Percentiles rank a stretch among this genome's conserved stretches.
Conservation (phyloP, 2,113 vertebrate species). For the Corythaeola cristata region DNA sequence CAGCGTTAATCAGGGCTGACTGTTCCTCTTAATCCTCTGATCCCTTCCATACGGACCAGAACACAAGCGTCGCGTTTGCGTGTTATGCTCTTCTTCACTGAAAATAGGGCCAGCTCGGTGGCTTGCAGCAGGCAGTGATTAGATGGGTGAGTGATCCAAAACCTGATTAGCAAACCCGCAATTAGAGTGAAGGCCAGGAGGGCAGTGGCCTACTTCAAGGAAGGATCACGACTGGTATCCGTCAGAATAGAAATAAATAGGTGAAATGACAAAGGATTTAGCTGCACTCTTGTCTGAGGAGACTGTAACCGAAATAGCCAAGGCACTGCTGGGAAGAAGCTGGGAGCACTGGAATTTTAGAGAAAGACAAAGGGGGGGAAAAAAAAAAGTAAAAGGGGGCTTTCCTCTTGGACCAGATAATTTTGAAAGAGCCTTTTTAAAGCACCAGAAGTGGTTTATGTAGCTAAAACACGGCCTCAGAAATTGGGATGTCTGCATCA, state of each 20-base stretch:
- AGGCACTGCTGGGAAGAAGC: background rate
- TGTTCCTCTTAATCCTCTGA: conserved; percentile 41
- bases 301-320: background rate
- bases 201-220: conserved; percentile 6
- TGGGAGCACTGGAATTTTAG: background rate
- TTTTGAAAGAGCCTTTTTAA: background rate
- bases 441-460: background rate
- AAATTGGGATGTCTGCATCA: background rate
- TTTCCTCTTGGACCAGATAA: background rate
- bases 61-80: background rate
- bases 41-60: background rate
- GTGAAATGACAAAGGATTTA: conserved; percentile 1
- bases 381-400: background rate
- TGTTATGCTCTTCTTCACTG: background rate
- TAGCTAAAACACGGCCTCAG: background rate
- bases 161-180: conserved; percentile 45
- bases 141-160: background rate
- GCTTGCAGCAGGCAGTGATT: background rate
- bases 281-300: background rate
- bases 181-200: conserved; percentile 24
- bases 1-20: background rate
- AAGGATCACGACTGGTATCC: background rate
- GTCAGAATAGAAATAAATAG: background rate
- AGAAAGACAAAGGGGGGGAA: background rate
- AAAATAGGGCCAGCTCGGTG: background rate